Conservation (phyloP, 2,888 invertebrate genomes). For the Dione juno region DNA sequence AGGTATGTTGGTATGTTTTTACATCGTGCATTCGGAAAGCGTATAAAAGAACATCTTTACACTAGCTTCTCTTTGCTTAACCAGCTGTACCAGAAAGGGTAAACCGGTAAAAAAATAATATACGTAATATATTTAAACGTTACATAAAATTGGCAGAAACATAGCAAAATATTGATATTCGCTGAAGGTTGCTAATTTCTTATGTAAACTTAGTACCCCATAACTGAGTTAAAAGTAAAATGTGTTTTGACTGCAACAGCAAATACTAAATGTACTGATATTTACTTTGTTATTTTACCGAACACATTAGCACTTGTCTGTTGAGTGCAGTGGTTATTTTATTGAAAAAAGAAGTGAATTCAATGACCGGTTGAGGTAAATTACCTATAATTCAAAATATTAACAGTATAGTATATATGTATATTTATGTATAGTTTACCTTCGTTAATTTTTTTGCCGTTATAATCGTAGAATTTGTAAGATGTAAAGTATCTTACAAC, state of each 20-base stretch:
- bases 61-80: neutral
- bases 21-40: too few species aligned
- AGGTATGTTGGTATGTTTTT: too few species aligned
- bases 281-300: slow-evolving; percentile 25
- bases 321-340: neutral
- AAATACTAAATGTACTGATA: slow-evolving; percentile 13
- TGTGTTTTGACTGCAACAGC: slow-evolving; percentile 6
- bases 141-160: slow-evolving; percentile 1
- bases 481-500: too few species aligned
- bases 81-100: neutral
- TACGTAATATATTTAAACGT: neutral
- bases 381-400: neutral
- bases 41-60: too few species aligned
- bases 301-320: slow-evolving; percentile 10
- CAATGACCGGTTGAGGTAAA: neutral
- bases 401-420: too few species aligned
- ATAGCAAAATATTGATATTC: slow-evolving; percentile 13
- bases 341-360: neutral
- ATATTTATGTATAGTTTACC: too few species aligned
- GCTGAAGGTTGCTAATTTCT: slow-evolving; percentile 18
- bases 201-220: slow-evolving; percentile 5
- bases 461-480: too few species aligned
- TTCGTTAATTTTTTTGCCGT: too few species aligned
- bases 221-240: slow-evolving; percentile 16
- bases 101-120: neutral